These are phyloP conservation scores for Catharus minimus DNA, from an alignment of 2,113 vertebrate genomes.

Conservation along the genomic window DNA sequence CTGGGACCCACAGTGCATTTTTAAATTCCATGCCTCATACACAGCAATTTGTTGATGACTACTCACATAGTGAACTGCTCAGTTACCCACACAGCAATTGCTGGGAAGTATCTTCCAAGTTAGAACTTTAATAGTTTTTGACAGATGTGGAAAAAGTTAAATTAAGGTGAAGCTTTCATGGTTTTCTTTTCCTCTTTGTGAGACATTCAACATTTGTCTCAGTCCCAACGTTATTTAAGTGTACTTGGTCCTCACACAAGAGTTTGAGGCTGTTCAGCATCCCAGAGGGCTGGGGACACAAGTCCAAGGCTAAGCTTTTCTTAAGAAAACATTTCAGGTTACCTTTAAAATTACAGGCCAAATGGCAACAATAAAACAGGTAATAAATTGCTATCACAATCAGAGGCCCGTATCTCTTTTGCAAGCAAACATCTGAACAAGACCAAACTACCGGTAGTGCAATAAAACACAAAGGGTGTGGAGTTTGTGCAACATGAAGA, in stretches of 20 bases:
- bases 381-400: constrained; percentile 45
- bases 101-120: neutral
- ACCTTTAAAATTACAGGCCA: constrained; percentile 7
- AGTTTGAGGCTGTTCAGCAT: neutral
- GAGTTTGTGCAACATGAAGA: constrained; percentile 31
- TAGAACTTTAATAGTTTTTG: neutral
- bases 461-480: constrained; percentile 44
- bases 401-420: neutral
- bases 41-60: neutral
- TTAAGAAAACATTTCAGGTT: constrained; percentile 9
- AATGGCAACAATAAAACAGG: constrained; percentile 39
- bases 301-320: neutral
- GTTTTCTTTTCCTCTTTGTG: neutral
- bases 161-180: neutral
- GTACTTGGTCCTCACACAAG: neutral
- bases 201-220: neutral
- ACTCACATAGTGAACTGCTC: neutral
- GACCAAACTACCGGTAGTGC: constrained; percentile 9
- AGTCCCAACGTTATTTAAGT: neutral
- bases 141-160: neutral
- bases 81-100: neutral
- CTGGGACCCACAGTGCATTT: neutral
- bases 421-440: constrained; percentile 13
- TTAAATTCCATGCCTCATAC: neutral
- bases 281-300: neutral